Conservation (phyloP, 2,888 invertebrate genomes). For the Gryllus longicercus region DNA sequence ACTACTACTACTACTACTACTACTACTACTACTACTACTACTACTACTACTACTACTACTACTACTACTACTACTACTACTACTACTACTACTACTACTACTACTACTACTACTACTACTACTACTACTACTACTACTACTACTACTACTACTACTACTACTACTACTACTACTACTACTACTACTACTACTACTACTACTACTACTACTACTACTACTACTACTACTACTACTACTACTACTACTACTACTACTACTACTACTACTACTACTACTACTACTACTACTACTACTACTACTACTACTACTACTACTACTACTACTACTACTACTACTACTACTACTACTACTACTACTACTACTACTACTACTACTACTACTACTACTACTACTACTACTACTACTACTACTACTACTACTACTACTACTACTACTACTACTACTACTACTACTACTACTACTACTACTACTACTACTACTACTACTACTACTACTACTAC, state of each 20-base stretch:
- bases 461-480: conserved; percentile 28
- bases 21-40: conserved; percentile 27
- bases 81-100: conserved; percentile 28
- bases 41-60: conserved; percentile 28
- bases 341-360: conserved; percentile 28
- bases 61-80: conserved; percentile 28
- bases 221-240: conserved; percentile 28
- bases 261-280: conserved; percentile 28
- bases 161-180: conserved; percentile 28
- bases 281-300: conserved; percentile 27
- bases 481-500: conserved; percentile 28
- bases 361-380: conserved; percentile 27
- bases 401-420: conserved; percentile 28
- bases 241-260: conserved; percentile 28
- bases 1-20: conserved; percentile 28
- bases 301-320: conserved; percentile 28
- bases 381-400: conserved; percentile 28
- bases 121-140: conserved; percentile 28
- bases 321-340: conserved; percentile 28
- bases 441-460: conserved; percentile 27
- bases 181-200: conserved; percentile 27
- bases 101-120: conserved; percentile 27
- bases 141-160: conserved; percentile 28
- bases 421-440: conserved; percentile 28
- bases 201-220: conserved; percentile 28